A percentile compares a stretch with the other conserved stretches of the same genome.
phyloP scores from a whole-genome alignment of 2,888 invertebrate species.

The Serripes groenlandicus region DNA sequence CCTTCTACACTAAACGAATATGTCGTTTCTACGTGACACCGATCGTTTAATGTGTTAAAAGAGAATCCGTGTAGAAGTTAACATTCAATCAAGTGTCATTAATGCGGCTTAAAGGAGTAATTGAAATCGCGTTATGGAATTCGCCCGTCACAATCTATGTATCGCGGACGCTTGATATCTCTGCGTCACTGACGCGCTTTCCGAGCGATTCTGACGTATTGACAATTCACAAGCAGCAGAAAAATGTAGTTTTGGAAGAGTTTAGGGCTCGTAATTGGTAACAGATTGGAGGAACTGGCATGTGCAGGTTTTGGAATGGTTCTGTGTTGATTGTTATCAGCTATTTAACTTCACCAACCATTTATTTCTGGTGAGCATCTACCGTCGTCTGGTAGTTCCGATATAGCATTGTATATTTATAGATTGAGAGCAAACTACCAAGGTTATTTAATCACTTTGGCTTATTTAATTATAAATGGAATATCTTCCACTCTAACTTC shows the following conservation, averaged over 20 bases:
- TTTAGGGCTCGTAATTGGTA: conserved; percentile 51
- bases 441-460: no score
- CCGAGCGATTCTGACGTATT: conserved; percentile 39
- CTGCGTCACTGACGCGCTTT: conserved; percentile 3
- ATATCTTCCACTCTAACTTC: no score
- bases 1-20: no score
- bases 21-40: no score
- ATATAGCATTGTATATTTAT: no score
- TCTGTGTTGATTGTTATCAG: conserved; percentile 43
- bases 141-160: conserved; percentile 37
- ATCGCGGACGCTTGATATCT: conserved; percentile 11
- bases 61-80: conserved; percentile 2
- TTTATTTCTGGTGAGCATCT: conserved; percentile 2
- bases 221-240: conserved; percentile 41
- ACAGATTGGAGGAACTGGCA: conserved; percentile 44
- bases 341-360: conserved; percentile 47
- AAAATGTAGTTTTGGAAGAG: conserved; percentile 42
- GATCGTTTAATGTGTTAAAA: conserved; percentile 11
- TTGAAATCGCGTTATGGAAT: conserved; percentile 67
- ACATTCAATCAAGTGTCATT: conserved; percentile 55
- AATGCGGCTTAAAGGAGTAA: conserved; percentile 73
- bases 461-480: no score
- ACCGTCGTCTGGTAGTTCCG: background rate
- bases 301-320: conserved; percentile 30
- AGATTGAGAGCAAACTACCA: no score